Conservation (phyloP, 2,113 vertebrate genomes). For the Phalacrocorax pelagicus region DNA sequence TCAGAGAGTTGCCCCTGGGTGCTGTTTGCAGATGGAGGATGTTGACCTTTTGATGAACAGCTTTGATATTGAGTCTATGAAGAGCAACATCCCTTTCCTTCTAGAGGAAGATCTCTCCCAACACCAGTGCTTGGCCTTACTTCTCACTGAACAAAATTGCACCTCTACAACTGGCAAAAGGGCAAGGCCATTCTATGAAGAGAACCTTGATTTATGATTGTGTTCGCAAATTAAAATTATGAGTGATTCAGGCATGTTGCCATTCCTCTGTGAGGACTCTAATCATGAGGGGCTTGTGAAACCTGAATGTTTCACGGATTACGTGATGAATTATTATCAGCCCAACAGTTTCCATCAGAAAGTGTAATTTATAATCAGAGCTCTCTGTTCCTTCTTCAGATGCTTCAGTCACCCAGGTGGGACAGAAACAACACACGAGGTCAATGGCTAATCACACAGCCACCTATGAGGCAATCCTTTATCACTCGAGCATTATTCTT, state of each 20-base stretch:
- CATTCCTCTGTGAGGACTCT: slow-evolving; percentile 7
- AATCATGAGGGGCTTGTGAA: slow-evolving; percentile 31
- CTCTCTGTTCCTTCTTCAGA: slow-evolving; percentile 3
- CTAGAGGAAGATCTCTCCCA: background rate
- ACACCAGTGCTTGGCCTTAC: background rate
- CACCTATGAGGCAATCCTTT: background rate
- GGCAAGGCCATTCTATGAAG: background rate
- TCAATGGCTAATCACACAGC: slow-evolving; percentile 38
- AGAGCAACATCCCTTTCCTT: background rate
- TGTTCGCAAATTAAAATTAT: slow-evolving; percentile 4
- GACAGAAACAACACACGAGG: background rate
- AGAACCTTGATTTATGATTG: slow-evolving; percentile 37
- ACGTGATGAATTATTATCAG: slow-evolving; percentile 10
- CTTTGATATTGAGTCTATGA: background rate
- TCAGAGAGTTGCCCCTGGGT: background rate
- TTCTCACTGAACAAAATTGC: background rate
- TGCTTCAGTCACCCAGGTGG: slow-evolving; percentile 1
- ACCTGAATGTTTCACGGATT: slow-evolving; percentile 1
- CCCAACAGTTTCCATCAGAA: background rate
- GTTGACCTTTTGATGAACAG: background rate
- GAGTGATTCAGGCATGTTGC: slow-evolving; percentile 12
- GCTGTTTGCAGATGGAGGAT: slow-evolving; percentile 8
- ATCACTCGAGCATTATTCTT: background rate
- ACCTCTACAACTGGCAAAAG: background rate
- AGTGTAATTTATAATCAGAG: slow-evolving; percentile 44